Conservation (phyloP, 2,888 invertebrate species). For the Tetrapedia diversipes region DNA sequence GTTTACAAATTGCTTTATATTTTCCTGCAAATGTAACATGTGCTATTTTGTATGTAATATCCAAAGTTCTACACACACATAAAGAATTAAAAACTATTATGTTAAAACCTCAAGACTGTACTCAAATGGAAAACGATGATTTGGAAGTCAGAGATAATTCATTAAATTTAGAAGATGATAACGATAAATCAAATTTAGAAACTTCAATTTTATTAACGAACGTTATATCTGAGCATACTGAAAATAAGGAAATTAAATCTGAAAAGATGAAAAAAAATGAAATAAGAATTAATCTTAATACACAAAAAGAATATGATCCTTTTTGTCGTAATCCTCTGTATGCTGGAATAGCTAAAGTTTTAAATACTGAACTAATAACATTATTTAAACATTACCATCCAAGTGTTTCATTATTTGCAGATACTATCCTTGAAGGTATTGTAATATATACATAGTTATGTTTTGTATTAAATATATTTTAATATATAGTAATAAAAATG, state of each 20-base stretch:
- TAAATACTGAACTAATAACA: conserved; percentile 89
- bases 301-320: conserved; percentile 86
- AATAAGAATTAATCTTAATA: conserved; percentile 26
- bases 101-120: conserved; percentile 33
- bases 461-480: not conserved
- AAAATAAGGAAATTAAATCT: conserved; percentile 18
- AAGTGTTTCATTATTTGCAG: conserved; percentile 94
- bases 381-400: conserved; percentile 94
- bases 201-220: conserved; percentile 70
- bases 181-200: conserved; percentile 40
- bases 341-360: conserved; percentile 89
- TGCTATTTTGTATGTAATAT: conserved; percentile 91
- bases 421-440: conserved; percentile 88
- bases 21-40: conserved; percentile 91
- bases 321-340: conserved; percentile 92
- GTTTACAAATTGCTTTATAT: conserved; percentile 89
- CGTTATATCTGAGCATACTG: conserved; percentile 51
- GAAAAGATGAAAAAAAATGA: conserved; percentile 16
- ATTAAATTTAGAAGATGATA: conserved; percentile 25
- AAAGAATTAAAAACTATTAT: conserved; percentile 69
- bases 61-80: conserved; percentile 84
- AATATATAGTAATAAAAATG: not conserved
- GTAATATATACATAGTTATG: not conserved
- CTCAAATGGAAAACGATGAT: conserved; percentile 57
- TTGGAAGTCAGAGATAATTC: conserved; percentile 25